phyloP scores from a whole-genome alignment of 2,797 vertebrate species.

The Poeciliopsis paucimaculata region DNA sequence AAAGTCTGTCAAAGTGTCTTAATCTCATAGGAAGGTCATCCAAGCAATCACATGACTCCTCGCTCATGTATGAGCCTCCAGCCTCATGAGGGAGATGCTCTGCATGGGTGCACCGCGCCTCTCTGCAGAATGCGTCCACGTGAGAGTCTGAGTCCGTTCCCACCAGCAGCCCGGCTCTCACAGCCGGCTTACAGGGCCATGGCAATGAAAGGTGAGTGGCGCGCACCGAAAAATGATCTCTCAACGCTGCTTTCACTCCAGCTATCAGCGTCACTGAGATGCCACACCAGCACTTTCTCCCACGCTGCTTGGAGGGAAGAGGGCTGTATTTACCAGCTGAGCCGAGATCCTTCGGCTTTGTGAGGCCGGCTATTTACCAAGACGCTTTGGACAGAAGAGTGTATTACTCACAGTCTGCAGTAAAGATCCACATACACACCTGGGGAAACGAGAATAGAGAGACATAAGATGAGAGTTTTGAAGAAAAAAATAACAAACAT shows the following conservation, averaged over 20 bases:
- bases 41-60: slow-evolving; percentile 49
- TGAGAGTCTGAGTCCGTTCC: slow-evolving; percentile 53
- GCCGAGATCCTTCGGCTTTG: slow-evolving; percentile 67
- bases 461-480: slow-evolving; percentile 25
- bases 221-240: slow-evolving; percentile 79
- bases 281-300: slow-evolving; percentile 67
- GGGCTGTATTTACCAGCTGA: slow-evolving; percentile 63
- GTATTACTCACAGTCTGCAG: slow-evolving; percentile 79
- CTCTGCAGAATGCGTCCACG: slow-evolving; percentile 26
- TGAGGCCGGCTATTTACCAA: slow-evolving; percentile 63
- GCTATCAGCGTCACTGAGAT: slow-evolving; percentile 67
- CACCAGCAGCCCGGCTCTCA: slow-evolving; percentile 45
- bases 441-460: slow-evolving; percentile 38
- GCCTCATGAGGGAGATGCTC: slow-evolving; percentile 47
- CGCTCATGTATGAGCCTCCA: slow-evolving; percentile 28
- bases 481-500: slow-evolving; percentile 11
- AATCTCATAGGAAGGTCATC: slow-evolving; percentile 49
- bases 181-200: slow-evolving; percentile 61
- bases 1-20: slow-evolving; percentile 27
- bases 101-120: slow-evolving; percentile 19
- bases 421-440: slow-evolving; percentile 41
- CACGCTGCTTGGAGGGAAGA: slow-evolving; percentile 56
- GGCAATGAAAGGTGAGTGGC: slow-evolving; percentile 72
- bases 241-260: slow-evolving; percentile 58
- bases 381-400: slow-evolving; percentile 53